These are phyloP conservation scores for Fissipunctia ypsillon DNA, from an alignment of 2,888 invertebrate species.

Conservation along the genomic window DNA sequence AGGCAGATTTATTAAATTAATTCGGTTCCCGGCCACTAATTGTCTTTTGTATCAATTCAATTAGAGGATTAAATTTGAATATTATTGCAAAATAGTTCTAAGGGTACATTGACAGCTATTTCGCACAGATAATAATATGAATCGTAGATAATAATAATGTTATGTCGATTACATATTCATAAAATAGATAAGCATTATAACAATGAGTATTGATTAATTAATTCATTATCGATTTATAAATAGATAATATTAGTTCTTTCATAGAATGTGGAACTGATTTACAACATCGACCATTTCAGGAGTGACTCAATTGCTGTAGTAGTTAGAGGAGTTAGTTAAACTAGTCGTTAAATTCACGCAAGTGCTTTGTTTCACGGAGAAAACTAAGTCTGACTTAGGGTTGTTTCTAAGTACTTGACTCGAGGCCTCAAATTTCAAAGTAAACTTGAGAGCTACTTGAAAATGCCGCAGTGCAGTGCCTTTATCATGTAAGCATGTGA, in stretches of 20 bases:
- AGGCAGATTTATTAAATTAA: constrained; percentile 76
- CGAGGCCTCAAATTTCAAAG: constrained; percentile 70
- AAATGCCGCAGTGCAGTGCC: constrained; percentile 70
- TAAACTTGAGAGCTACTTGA: constrained; percentile 67
- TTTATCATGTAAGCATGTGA: constrained; percentile 47
- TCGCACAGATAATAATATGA: constrained; percentile 34
- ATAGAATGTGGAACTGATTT: constrained; percentile 21
- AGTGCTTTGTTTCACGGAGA: constrained; percentile 70
- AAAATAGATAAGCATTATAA: background rate
- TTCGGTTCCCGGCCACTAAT: constrained; percentile 73
- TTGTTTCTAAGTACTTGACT: constrained; percentile 70
- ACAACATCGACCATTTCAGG: constrained; percentile 17
- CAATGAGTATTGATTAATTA: constrained; percentile 8
- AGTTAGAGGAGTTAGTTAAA: constrained; percentile 58
- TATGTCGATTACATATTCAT: constrained; percentile 33
- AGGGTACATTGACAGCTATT: constrained; percentile 40
- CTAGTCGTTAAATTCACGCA: constrained; percentile 70
- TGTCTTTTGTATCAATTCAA: constrained; percentile 77
- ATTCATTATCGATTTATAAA: constrained; percentile 14
- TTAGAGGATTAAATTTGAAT: constrained; percentile 73
- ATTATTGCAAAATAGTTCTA: constrained; percentile 65
- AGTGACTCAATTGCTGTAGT: constrained; percentile 28
- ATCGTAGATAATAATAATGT: constrained; percentile 13
- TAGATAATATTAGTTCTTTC: constrained; percentile 17
- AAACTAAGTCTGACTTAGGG: constrained; percentile 71